A percentile compares a stretch with the other conserved stretches of the same genome.
Evolutionary conservation across 2,797 vertebrate species (phyloP).

Genomic region (Glossophaga mutica): DNA sequence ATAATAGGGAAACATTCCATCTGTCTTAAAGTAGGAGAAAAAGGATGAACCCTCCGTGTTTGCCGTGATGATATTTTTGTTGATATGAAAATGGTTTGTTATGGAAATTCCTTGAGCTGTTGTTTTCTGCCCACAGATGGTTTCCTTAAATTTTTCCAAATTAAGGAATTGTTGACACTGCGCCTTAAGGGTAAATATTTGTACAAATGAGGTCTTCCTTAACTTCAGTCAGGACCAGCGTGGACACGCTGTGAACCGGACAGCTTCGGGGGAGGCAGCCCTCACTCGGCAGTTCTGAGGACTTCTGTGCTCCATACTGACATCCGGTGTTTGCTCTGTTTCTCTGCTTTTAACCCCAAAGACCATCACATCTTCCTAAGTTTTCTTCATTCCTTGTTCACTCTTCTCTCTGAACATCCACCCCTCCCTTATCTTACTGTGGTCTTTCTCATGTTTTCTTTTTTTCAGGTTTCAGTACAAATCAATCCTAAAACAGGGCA

Average conservation of each 20-base stretch:
- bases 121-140: neutral
- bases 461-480: neutral
- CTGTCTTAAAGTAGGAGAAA: neutral
- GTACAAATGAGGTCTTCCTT: neutral
- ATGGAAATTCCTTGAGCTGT: neutral
- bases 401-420: neutral
- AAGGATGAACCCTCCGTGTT: neutral
- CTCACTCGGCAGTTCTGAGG: no score
- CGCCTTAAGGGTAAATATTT: neutral
- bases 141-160: neutral
- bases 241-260: neutral
- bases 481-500: neutral
- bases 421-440: neutral
- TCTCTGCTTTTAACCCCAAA: neutral
- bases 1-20: neutral
- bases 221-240: neutral
- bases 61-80: neutral
- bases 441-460: neutral
- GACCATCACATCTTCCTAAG: neutral
- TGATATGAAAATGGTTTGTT: neutral
- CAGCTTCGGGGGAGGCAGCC: neutral
- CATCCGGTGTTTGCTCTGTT: accelerated
- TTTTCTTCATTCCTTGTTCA: neutral
- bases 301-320: neutral
- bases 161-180: neutral